Percentiles rank a stretch among this genome's conserved stretches.
phyloP scores from a whole-genome alignment of 1,140 invertebrate species.

The Polypedilum pembai region DNA sequence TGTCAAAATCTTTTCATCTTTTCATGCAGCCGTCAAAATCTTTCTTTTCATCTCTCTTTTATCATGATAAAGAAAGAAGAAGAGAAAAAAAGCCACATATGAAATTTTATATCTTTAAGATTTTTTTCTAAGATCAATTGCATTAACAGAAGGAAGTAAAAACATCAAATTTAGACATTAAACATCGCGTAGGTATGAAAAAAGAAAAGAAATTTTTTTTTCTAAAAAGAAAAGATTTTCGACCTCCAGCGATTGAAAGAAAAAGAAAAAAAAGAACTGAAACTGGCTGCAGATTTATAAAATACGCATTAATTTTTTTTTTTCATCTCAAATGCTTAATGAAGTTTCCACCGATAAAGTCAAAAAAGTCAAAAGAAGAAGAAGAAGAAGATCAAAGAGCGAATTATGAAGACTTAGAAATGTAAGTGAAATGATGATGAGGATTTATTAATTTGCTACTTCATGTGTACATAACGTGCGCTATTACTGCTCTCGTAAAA shows the following conservation, averaged over 20 bases:
- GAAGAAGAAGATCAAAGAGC: conserved; percentile 3
- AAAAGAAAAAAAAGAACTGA: background rate
- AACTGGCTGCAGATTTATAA: background rate
- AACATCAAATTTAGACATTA: background rate
- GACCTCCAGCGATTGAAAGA: background rate
- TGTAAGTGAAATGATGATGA: background rate
- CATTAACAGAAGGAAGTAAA: background rate
- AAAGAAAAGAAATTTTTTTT: background rate
- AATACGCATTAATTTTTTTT: background rate
- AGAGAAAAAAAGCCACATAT: no score
- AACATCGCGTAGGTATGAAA: background rate
- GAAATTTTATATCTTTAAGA: no score
- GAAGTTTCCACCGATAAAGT: background rate
- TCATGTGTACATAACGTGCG: background rate
- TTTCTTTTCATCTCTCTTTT: no score
- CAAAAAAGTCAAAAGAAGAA: no score
- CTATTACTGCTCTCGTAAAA: background rate
- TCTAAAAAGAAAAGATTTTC: background rate
- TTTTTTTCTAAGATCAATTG: no score
- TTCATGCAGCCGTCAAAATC: no score
- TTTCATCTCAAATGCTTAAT: background rate
- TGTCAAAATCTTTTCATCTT: no score
- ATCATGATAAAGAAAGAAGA: no score
- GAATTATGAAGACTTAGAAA: conserved; percentile 13
- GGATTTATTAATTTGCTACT: conserved; percentile 6